These are phyloP conservation scores for Idaea dimidiata DNA, from an alignment of 2,888 invertebrate genomes.

Conservation along the genomic window DNA sequence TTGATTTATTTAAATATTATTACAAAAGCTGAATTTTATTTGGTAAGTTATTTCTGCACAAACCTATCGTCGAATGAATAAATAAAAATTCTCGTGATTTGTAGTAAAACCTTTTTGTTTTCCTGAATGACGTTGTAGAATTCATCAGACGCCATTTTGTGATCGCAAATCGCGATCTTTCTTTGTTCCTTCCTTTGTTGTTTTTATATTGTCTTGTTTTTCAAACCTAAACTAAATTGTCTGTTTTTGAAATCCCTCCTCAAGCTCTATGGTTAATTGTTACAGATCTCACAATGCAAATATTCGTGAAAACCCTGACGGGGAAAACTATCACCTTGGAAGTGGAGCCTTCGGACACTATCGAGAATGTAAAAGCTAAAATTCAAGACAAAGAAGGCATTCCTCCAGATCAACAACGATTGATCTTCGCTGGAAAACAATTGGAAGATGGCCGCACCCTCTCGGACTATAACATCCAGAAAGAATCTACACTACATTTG, in stretches of 20 bases:
- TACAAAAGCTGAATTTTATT: conserved; percentile 13
- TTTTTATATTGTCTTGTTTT: conserved; percentile 27
- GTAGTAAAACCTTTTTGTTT: conserved; percentile 10
- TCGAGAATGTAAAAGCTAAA: conserved; percentile 64
- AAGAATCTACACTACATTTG: conserved; percentile 58
- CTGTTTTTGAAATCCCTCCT: conserved; percentile 34
- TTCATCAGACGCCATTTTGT: conserved; percentile 67
- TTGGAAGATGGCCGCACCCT: conserved; percentile 61
- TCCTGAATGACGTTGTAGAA: conserved; percentile 26
- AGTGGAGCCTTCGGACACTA: conserved; percentile 60
- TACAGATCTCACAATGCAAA: conserved; percentile 61
- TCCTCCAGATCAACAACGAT: conserved; percentile 60
- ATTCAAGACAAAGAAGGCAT: conserved; percentile 66
- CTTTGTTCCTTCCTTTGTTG: conserved; percentile 57
- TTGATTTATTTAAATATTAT: background rate
- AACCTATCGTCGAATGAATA: background rate
- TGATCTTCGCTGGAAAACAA: conserved; percentile 63
- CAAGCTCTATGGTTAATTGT: conserved; percentile 40
- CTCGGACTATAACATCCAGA: conserved; percentile 64
- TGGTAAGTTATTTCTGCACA: background rate
- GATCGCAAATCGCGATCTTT: conserved; percentile 59
- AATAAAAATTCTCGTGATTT: background rate
- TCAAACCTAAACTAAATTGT: conserved; percentile 37
- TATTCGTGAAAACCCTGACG: conserved; percentile 55
- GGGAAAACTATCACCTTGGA: conserved; percentile 58